Evolutionary conservation across 2,888 invertebrate genomes (phyloP).

Genomic region (Tribolium freemani): DNA sequence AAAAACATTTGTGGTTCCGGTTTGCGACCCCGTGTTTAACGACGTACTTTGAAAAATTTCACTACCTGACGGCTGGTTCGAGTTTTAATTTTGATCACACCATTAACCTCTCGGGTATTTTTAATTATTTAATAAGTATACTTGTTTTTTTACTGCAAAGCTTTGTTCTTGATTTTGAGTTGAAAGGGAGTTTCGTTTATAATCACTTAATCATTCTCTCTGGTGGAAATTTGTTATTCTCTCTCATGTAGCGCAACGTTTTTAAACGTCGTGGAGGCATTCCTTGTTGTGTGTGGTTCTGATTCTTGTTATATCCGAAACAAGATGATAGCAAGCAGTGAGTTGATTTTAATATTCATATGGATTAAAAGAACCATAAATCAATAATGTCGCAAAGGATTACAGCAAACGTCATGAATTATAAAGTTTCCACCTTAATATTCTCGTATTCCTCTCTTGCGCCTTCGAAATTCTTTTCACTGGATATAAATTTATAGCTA

Average conservation of each 20-base stretch:
- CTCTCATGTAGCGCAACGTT: conserved; percentile 2
- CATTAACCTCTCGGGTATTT: not conserved
- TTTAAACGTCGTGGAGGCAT: conserved; percentile 2
- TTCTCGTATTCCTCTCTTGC: conserved; percentile 42
- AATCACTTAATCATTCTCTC: conserved; percentile 9
- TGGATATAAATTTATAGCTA: conserved; percentile 46
- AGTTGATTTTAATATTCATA: conserved; percentile 45
- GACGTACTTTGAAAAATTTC: conserved; percentile 22
- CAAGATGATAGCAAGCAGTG: conserved; percentile 33
- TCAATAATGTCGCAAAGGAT: conserved; percentile 45
- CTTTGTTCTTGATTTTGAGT: conserved; percentile 4
- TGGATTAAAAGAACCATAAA: conserved; percentile 46
- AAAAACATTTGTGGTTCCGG: conserved; percentile 44
- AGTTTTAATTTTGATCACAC: conserved; percentile 1
- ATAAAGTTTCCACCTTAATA: conserved; percentile 48
- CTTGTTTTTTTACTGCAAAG: conserved; percentile 12
- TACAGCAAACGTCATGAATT: conserved; percentile 47
- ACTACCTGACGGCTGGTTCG: conserved; percentile 8
- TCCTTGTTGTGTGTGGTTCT: conserved; percentile 5
- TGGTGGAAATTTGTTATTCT: conserved; percentile 17
- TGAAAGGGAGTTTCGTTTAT: conserved; percentile 1
- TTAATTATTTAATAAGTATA: conserved; percentile 21
- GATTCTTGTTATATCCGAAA: conserved; percentile 24
- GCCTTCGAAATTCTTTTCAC: conserved; percentile 45
- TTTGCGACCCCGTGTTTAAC: conserved; percentile 8